Percentiles rank a stretch among this genome's conserved stretches.
phyloP scores from a whole-genome alignment of 2,113 vertebrate species.

The Hippocampus guttulatus region DNA sequence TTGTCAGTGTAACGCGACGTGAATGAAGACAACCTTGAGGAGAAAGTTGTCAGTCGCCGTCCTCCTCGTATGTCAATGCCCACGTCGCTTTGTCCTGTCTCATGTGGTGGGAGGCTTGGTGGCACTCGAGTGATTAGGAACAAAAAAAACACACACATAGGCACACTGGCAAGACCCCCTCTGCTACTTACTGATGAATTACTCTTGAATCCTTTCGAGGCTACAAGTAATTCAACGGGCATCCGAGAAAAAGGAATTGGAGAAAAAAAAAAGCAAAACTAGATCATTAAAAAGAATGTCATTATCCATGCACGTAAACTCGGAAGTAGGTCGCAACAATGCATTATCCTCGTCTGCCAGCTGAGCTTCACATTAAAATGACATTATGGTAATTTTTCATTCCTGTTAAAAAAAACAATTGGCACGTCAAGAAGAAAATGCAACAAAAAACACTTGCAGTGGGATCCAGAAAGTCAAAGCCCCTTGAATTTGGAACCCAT shows the following conservation, averaged over 20 bases:
- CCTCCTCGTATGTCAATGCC: conserved; percentile 10
- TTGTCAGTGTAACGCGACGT: conserved; percentile 14
- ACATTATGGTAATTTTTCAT: background rate
- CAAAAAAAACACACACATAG: conserved; percentile 1
- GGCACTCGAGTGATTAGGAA: conserved; percentile 15
- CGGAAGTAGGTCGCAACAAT: background rate
- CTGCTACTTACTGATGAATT: background rate
- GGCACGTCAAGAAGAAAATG: background rate
- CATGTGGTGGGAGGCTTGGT: background rate
- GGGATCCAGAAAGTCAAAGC: background rate
- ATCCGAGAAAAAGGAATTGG: background rate
- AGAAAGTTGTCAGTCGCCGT: conserved; percentile 13
- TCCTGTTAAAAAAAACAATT: background rate
- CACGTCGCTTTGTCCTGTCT: conserved; percentile 5
- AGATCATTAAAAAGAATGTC: background rate
- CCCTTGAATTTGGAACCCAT: background rate
- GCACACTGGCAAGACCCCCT: background rate
- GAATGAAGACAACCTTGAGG: conserved; percentile 25
- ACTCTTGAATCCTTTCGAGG: background rate
- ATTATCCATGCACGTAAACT: background rate
- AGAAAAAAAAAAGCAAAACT: conserved; percentile 3
- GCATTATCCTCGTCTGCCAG: background rate
- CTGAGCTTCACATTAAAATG: conserved; percentile 1
- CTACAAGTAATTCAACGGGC: background rate
- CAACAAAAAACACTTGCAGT: background rate